Evolutionary conservation across 1,140 invertebrate species (phyloP), one percentile per base, ranked within the genome.

Genomic region (Magallana ariakensis): DNA sequence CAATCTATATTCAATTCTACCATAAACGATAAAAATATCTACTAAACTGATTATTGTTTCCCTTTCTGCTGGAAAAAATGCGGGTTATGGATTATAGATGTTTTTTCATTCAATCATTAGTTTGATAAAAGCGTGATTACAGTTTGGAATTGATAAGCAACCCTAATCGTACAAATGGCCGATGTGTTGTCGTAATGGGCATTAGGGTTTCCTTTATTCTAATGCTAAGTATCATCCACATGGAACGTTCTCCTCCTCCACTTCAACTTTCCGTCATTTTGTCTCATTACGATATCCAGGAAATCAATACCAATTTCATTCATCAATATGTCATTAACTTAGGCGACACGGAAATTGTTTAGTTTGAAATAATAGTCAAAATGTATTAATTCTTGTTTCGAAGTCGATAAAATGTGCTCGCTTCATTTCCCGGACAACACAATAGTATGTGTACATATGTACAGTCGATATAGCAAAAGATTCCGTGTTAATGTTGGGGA

Each of bases 31-130:
- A 26, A 26, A 75, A 75, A 26, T 75, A 75, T 75, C 66, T 75
- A 75, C 66, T 75, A 11, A 75, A 13, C 66, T 13, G 22, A 13
- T 75, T 10, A 5, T 26, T 33, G 22, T 33, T 33, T 75, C 66
- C 66, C 66, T 33, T 26, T 75, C 19, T 33, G 66, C 22, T 33
- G 33, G 26, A 26, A 26, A 11, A 75, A 75, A 5, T 26, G 66
- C 66, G 33, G 33, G 19, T 75, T 75, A 75, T 75, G 66, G 66
- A 75, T 75, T 75, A 75, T 75, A 8, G 66, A 75, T 26, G 22
- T 75, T 75, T 26, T 75, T 75, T 75, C 6, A 26, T 22, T 75
- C 66, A 75, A 26, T 26, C 66, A 75, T 75, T 75, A 33, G 33
- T 75, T 75, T 75, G 66, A 26, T 75, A 70, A 70, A 5, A 26